Evolutionary conservation across 2,113 vertebrate species (phyloP), one percentile per base, ranked within the genome.

Genomic region (Neodontobutis hainanensis): DNA sequence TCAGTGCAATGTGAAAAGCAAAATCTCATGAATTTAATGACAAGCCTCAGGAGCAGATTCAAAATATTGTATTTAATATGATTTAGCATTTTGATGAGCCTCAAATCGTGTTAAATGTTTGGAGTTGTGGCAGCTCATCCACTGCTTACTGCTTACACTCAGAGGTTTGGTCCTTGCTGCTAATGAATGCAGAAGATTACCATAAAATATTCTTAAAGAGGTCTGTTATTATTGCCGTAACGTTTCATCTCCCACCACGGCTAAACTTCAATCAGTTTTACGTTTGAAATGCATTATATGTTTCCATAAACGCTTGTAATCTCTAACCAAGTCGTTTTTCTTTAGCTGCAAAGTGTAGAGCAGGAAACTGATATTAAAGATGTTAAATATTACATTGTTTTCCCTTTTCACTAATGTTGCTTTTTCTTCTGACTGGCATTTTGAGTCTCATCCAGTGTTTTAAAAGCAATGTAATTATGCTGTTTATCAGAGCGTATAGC

Each of bases 191-290:
- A 36, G 79, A 50, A 55, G 50, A 94, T 93, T 94, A 93, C 87
- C 92, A 93, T 92, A 91, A 95, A 94, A 92, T 93, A 94, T 94
- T 94, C 91, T 87, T 88, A 93, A 87, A 90, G 73, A 78, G 88
- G 83, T 78, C 78, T 70, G 51, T 73, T 84, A 90, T 93, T 92
- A 91, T 89, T 91, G 81, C 85, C 77, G 88, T 87, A 78, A 84
- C 78, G 86, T 92, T 91, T 92, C 91, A 87, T 91, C 86, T 91
- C 71, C 86, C 44, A 75, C 86, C 55, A 73, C 85, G 83, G 83
- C 87, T 92, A 90, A 92, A 89, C 89, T 90, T 92, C 85, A 93
- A 89, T 94, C 86, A 87, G 67, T 93, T 93, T 92, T 87, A 89
- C 89, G 93, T 91, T 89, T 90, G 85, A 92, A 93, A 91, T 87